phyloP scores from a whole-genome alignment of 2,888 invertebrate genomes.

The Rhopalosiphum nymphaeae region DNA sequence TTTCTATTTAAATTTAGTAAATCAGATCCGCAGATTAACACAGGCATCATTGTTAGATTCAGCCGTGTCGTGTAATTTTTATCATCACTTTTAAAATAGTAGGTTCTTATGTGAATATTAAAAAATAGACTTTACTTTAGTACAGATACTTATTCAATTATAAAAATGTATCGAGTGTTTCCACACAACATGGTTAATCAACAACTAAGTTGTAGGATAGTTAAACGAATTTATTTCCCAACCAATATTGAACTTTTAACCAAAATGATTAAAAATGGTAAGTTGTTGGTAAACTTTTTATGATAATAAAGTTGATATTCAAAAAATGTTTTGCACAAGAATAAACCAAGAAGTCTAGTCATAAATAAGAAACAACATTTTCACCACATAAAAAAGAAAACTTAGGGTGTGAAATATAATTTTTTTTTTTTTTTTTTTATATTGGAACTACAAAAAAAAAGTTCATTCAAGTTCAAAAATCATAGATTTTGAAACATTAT shows the following conservation, averaged over 20 bases:
- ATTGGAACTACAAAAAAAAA: no score
- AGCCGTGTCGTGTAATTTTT: constrained; percentile 29
- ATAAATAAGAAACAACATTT: no score
- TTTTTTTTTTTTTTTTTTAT: no score
- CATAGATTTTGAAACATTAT: no score
- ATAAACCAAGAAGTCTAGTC: no score
- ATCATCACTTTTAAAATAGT: constrained; percentile 13
- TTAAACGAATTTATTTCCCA: constrained; percentile 40
- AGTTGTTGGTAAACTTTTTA: constrained; percentile 4
- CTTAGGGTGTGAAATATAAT: no score
- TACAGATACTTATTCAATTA: not conserved
- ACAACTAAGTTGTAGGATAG: constrained; percentile 38
- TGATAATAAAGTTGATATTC: not conserved
- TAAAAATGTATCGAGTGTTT: constrained; percentile 59
- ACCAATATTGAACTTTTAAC: not conserved
- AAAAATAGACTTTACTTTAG: not conserved
- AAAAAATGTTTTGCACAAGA: no score
- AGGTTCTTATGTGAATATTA: not conserved
- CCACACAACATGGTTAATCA: constrained; percentile 36
- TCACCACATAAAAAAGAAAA: not conserved
- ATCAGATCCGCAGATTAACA: constrained; percentile 52
- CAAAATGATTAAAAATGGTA: constrained; percentile 43
- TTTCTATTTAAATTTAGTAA: not conserved
- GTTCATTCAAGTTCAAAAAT: no score
- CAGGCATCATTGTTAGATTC: constrained; percentile 24